Percentiles rank a stretch among this genome's conserved stretches.
Evolutionary conservation across 2,797 vertebrate species (phyloP).

Genomic region (Hipposideros larvatus): DNA sequence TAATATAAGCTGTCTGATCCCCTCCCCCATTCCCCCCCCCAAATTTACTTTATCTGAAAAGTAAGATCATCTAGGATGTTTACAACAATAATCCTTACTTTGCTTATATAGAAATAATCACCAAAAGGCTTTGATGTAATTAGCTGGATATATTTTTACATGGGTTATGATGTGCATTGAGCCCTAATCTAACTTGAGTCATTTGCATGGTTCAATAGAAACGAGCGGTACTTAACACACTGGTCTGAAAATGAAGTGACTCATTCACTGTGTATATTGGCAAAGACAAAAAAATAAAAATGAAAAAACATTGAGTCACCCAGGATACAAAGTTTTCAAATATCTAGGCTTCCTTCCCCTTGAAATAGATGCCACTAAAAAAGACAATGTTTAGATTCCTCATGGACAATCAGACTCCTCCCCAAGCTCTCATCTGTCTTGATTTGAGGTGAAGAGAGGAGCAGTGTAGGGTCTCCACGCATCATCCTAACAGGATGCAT

Average conservation of each 20-base stretch:
- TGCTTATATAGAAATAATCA: constrained; percentile 16
- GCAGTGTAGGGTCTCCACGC: fast-evolving
- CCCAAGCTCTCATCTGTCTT: neutral
- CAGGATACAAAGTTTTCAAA: neutral
- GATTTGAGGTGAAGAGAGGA: neutral
- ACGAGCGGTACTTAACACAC: neutral
- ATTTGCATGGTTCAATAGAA: neutral
- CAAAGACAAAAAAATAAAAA: neutral
- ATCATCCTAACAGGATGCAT: neutral
- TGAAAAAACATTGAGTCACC: neutral
- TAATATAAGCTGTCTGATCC: neutral
- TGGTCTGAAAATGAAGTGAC: neutral
- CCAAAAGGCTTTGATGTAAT: neutral
- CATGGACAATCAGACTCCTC: neutral
- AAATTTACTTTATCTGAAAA: neutral
- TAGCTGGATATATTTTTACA: neutral
- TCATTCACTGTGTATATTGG: neutral
- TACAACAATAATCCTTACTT: neutral
- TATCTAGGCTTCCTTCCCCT: neutral
- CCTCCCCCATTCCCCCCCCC: neutral
- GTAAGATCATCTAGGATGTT: neutral
- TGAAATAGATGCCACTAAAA: neutral
- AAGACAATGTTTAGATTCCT: neutral
- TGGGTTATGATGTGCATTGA: neutral
- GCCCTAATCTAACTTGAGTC: neutral